Evolutionary conservation across 1,140 invertebrate genomes (phyloP), one percentile per base, ranked within the genome.

Genomic region (Pseudomyrmex pallidus): DNA sequence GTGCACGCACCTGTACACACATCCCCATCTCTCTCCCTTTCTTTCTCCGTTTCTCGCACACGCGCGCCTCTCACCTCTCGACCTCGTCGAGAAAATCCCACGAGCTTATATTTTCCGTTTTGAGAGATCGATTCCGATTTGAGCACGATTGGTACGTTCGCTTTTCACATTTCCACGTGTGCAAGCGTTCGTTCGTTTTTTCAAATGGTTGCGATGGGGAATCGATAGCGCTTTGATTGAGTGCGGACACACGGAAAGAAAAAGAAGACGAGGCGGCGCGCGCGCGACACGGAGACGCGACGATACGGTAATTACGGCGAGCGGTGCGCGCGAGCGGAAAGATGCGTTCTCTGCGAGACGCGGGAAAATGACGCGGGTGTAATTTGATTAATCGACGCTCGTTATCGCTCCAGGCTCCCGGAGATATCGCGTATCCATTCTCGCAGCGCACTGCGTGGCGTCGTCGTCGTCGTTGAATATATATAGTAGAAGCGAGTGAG

Each of bases 351-450:
- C 68, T 59, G 76, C 64, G 44, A 70, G 64, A 78, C 64, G 35
- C 48, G 54, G 13, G 20, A 70, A 78, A 70, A 70, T 68, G 76
- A 78, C 44, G 54, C 13, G 64, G 5, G 7, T 50, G 56, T 61
- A 72, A 59, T 59, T 57, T 78, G 76, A 78, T 78, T 78, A 78
- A 70, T 78, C 54, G 76, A 70, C 54, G 54, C 64, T 70, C 76
- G 76, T 68, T 78, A 78, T 48, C 76, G 35, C 52, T 20, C 7
- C 50, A 52, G 76, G 52, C 46, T 67, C n/a, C 10, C 52, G 8
- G 15, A 74, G 46, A 63, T 62, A 74, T 15, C 20, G 17, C 8
- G 20, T n/a, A 13, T 46, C 56, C 17, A 50, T 1, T 64, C 9
- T 62, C 57, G 25, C 50, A 52, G 48, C 13, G 12, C 35, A 7